phyloP scores from a whole-genome alignment of 2,888 invertebrate species.

The Nipponacmea schrenckii region DNA sequence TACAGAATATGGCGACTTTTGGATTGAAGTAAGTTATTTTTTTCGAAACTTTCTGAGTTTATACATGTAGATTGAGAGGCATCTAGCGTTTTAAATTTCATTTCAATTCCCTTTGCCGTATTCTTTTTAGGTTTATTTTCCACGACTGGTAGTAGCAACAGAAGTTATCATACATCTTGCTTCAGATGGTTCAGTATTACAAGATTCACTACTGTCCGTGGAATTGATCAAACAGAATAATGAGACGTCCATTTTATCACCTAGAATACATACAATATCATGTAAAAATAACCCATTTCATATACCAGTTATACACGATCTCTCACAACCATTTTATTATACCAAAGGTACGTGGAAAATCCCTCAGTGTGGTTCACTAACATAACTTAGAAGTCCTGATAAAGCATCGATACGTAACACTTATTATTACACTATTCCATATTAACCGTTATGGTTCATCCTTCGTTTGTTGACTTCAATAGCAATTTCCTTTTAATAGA shows the following conservation, averaged over 20 bases:
- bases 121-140: conserved; percentile 41
- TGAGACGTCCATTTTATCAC: conserved; percentile 25
- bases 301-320: conserved; percentile 49
- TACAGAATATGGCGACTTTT: conserved; percentile 40
- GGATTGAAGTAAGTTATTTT: conserved; percentile 43
- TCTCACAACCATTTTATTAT: conserved; percentile 49
- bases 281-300: conserved; percentile 46
- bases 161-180: conserved; percentile 53
- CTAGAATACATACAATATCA: conserved; percentile 32
- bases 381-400: too few species aligned
- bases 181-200: conserved; percentile 45
- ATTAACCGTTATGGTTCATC: too few species aligned
- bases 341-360: conserved; percentile 43
- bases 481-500: too few species aligned
- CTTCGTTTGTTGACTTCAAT: too few species aligned
- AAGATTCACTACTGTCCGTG: conserved; percentile 33
- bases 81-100: too few species aligned
- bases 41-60: background rate
- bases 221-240: conserved; percentile 41
- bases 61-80: background rate
- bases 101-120: too few species aligned
- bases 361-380: background rate
- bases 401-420: too few species aligned
- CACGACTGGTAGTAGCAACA: conserved; percentile 49
- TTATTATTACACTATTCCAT: too few species aligned